Evolutionary conservation across 2,797 vertebrate species (phyloP).

Genomic region (Chrosomus eos): DNA sequence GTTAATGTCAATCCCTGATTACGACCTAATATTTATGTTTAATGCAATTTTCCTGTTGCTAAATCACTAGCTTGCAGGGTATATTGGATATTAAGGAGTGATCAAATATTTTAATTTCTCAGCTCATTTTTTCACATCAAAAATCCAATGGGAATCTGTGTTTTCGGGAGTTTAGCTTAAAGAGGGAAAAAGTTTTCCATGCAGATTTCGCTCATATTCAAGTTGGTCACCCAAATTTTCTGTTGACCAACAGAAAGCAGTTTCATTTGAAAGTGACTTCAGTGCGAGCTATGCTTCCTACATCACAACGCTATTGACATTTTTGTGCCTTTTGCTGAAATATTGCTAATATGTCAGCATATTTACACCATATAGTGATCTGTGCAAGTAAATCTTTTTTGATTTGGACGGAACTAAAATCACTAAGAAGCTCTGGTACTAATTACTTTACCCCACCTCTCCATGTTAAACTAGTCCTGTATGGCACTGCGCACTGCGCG

Average conservation of each 20-base stretch:
- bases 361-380: background rate
- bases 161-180: background rate
- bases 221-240: background rate
- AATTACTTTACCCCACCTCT: too few relatives aligned
- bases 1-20: background rate
- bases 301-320: background rate
- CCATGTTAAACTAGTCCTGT: too few relatives aligned
- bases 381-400: background rate
- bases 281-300: background rate
- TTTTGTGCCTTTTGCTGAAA: background rate
- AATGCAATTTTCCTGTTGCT: background rate
- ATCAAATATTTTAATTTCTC: too few relatives aligned
- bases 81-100: too few relatives aligned
- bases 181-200: background rate
- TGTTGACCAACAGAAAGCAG: background rate
- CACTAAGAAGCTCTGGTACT: too few relatives aligned
- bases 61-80: background rate
- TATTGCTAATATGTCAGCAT: background rate
- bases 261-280: background rate
- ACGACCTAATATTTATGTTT: background rate
- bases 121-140: too few relatives aligned
- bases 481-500: too few relatives aligned
- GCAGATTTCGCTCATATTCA: background rate
- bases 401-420: too few relatives aligned
- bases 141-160: background rate